phyloP scores from a whole-genome alignment of 2,797 vertebrate genomes.

The Helarctos malayanus region DNA sequence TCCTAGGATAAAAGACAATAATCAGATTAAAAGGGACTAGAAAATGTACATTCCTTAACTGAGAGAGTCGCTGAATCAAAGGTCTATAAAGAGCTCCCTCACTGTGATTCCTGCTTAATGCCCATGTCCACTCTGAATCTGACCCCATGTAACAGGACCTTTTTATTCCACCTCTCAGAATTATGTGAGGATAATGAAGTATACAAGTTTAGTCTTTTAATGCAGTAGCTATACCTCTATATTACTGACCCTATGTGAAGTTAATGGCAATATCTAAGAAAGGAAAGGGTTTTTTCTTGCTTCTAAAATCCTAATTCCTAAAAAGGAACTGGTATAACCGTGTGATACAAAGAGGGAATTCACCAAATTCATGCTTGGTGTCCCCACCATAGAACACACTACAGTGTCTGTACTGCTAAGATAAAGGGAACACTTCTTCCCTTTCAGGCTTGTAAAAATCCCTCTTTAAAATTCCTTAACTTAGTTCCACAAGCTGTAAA shows the following conservation, averaged over 20 bases:
- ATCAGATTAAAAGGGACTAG: background rate
- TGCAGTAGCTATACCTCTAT: background rate
- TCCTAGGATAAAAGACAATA: conserved; percentile 5
- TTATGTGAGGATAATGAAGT: background rate
- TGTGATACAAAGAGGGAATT: conserved; percentile 88
- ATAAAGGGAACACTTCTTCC: conserved; percentile 54
- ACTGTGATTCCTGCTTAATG: background rate
- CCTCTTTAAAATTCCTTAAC: conserved; percentile 31
- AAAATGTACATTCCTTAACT: background rate
- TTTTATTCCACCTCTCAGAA: background rate
- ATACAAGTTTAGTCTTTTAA: background rate
- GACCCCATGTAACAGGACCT: background rate
- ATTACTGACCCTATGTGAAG: background rate
- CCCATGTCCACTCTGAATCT: background rate
- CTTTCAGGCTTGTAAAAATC: conserved; percentile 60
- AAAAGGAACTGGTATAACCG: conserved; percentile 85
- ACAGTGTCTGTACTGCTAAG: conserved; percentile 67
- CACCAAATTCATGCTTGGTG: conserved; percentile 74
- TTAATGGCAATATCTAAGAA: conserved; percentile 52
- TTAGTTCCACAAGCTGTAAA: background rate
- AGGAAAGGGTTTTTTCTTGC: background rate
- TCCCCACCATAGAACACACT: conserved; percentile 68
- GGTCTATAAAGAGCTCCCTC: background rate
- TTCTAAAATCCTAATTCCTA: conserved; percentile 80
- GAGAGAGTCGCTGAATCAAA: conserved; percentile 14